Percentiles rank a stretch among this genome's conserved stretches.
Evolutionary conservation across 2,888 invertebrate genomes (phyloP).

Genomic region (Agonopterix arenella): DNA sequence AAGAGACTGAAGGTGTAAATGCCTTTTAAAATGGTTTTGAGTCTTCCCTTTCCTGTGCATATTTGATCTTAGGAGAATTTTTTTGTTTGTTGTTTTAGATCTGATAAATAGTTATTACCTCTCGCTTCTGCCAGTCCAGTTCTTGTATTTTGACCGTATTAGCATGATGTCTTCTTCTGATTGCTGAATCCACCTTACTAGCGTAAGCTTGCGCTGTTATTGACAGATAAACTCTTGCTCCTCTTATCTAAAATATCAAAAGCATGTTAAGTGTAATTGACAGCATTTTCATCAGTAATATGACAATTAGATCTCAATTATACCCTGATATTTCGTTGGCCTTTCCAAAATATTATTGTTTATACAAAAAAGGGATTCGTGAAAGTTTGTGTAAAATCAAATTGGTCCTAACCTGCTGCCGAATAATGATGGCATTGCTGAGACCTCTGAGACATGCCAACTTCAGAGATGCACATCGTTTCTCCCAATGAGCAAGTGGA

Average conservation of each 20-base stretch:
- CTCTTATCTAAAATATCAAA: constrained; percentile 58
- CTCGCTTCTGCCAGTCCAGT: constrained; percentile 86
- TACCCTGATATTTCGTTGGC: too few relatives aligned
- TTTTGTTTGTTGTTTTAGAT: too few relatives aligned
- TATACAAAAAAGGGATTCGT: too few relatives aligned
- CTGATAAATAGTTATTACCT: constrained; percentile 46
- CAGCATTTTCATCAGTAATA: too few relatives aligned
- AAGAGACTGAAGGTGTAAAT: too few relatives aligned
- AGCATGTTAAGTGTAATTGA: too few relatives aligned
- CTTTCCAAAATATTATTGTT: too few relatives aligned
- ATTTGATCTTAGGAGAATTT: too few relatives aligned
- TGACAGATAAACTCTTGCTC: constrained; percentile 81
- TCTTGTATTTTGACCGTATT: constrained; percentile 85
- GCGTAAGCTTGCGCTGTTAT: constrained; percentile 84
- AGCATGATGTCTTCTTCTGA: constrained; percentile 86
- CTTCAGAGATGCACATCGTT: constrained; percentile 46
- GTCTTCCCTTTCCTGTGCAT: too few relatives aligned
- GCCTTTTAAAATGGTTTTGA: too few relatives aligned
- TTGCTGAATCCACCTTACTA: constrained; percentile 83
- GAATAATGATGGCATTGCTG: constrained; percentile 37
- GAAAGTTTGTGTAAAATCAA: too few relatives aligned
- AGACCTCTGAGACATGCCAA: constrained; percentile 48
- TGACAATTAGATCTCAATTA: too few relatives aligned
- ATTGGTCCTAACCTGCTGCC: constrained; percentile 42
- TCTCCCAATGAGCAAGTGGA: constrained; percentile 42